Percentiles rank a stretch among this genome's conserved stretches.
These are phyloP conservation scores for Ceratotherium simum DNA, from an alignment of 2,113 vertebrate genomes.

Conservation along the genomic window DNA sequence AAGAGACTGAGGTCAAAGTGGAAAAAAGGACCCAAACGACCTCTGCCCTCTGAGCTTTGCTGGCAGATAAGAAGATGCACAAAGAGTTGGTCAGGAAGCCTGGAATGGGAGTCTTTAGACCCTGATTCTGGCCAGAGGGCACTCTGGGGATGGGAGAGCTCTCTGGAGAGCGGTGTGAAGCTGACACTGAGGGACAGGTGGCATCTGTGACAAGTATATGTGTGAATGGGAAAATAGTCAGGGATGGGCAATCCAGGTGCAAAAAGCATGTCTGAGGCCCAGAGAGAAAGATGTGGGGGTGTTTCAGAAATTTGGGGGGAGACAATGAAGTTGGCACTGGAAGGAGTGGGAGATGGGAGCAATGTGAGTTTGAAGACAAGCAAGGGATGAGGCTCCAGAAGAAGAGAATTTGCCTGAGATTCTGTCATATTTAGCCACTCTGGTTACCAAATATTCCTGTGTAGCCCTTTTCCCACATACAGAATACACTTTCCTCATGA, in stretches of 20 bases:
- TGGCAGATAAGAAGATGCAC: background rate
- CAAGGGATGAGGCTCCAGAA: background rate
- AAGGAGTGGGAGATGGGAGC: no score
- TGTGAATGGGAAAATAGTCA: rapidly evolving
- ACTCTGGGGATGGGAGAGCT: background rate
- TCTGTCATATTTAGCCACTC: background rate
- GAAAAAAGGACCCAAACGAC: background rate
- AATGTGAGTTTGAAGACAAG: background rate
- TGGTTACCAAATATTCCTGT: background rate
- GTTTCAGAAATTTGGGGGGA: background rate
- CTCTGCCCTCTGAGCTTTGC: background rate
- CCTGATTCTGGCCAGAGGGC: background rate
- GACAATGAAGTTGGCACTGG: background rate
- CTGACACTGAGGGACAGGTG: background rate
- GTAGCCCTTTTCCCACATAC: background rate
- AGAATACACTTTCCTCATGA: background rate
- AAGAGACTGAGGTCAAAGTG: background rate
- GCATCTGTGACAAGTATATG: background rate
- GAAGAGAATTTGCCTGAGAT: background rate
- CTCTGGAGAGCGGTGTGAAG: background rate
- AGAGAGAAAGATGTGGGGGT: background rate
- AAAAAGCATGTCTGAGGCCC: no score
- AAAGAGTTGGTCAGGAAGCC: background rate
- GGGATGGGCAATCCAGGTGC: no score
- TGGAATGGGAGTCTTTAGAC: background rate